These are phyloP conservation scores for Bradypodion ventrale DNA, from an alignment of 2,797 vertebrate genomes.

Conservation along the genomic window DNA sequence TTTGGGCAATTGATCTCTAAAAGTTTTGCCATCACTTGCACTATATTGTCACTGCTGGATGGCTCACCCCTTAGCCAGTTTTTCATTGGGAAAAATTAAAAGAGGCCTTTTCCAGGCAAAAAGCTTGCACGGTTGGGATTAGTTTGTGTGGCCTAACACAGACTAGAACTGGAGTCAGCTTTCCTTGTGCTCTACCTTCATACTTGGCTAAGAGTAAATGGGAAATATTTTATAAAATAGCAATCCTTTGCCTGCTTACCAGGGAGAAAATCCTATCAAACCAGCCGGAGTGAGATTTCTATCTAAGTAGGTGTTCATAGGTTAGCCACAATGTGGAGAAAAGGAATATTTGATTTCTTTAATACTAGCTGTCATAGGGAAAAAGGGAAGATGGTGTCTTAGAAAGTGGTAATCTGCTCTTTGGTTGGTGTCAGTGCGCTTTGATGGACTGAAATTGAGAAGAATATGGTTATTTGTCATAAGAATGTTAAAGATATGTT, in stretches of 20 bases:
- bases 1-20: too few species aligned
- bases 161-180: not conserved
- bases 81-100: not conserved
- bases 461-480: not conserved
- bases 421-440: not conserved
- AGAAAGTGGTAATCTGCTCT: not conserved
- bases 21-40: too few species aligned
- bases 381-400: not conserved
- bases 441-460: not conserved
- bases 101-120: too few species aligned
- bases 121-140: not conserved
- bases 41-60: too few species aligned
- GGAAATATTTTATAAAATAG: not conserved
- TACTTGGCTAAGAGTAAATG: not conserved
- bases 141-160: too few species aligned
- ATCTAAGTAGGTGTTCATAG: not conserved
- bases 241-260: not conserved
- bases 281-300: not conserved
- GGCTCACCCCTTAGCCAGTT: not conserved
- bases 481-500: not conserved
- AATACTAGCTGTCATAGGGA: not conserved
- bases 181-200: not conserved
- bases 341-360: not conserved
- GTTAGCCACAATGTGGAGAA: not conserved
- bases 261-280: not conserved